These are phyloP conservation scores for Hystrix cristata DNA, from an alignment of 2,113 vertebrate species.

Conservation along the genomic window DNA sequence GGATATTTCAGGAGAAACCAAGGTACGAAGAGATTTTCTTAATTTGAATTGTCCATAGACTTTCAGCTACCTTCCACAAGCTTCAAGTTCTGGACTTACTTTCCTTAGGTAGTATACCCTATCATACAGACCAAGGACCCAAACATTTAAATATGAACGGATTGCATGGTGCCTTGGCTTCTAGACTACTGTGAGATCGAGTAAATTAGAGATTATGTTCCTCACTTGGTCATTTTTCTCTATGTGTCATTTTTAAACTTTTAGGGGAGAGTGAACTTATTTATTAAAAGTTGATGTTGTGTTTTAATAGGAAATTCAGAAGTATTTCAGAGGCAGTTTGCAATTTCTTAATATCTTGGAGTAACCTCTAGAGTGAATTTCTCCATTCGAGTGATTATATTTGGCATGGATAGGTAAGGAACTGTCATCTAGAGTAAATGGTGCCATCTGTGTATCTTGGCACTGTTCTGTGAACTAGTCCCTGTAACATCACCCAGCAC, in stretches of 20 bases:
- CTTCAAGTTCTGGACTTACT: constrained; percentile 32
- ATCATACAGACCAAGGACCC: neutral
- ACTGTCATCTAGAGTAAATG: neutral
- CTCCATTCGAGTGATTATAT: neutral
- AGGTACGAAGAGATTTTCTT: neutral
- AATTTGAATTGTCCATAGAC: neutral
- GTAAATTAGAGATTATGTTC: constrained; percentile 9
- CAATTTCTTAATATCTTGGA: constrained; percentile 27
- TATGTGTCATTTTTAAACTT: constrained; percentile 50
- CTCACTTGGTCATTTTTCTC: neutral
- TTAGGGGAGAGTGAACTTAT: neutral
- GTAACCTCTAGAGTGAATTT: neutral
- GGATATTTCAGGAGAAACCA: constrained; percentile 32
- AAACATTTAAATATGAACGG: neutral
- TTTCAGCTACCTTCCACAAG: constrained; percentile 24
- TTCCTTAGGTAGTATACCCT: constrained; percentile 41
- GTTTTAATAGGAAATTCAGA: constrained; percentile 40
- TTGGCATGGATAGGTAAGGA: neutral
- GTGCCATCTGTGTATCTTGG: neutral
- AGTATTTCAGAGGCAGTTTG: constrained; percentile 21
- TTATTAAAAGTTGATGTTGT: constrained; percentile 45
- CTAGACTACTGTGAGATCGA: constrained; percentile 44
- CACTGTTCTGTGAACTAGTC: neutral
- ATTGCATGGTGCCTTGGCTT: neutral
- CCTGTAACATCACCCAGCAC: neutral